Conservation (phyloP, 2,888 invertebrate genomes). For the Xestia rhomboidea region DNA sequence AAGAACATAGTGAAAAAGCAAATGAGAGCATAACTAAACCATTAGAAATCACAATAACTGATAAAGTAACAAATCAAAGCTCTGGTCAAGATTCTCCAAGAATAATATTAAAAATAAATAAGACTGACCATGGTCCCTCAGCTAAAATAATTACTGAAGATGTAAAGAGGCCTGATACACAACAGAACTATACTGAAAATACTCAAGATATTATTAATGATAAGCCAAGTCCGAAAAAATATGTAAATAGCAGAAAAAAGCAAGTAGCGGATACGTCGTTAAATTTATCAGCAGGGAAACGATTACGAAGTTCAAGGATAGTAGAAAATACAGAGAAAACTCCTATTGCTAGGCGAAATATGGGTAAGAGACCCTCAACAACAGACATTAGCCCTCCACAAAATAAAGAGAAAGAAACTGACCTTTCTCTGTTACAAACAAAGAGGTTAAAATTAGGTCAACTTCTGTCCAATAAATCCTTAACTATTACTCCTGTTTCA, state of each 20-base stretch:
- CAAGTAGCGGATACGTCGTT: constrained; percentile 72
- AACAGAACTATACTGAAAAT: constrained; percentile 76
- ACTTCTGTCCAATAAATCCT: constrained; percentile 83
- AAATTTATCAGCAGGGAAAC: constrained; percentile 81
- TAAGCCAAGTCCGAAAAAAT: constrained; percentile 77
- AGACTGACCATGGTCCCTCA: constrained; percentile 90
- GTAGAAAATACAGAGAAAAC: constrained; percentile 83
- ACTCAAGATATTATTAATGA: constrained; percentile 79
- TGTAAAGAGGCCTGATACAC: constrained; percentile 74
- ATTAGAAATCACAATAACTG: constrained; percentile 87
- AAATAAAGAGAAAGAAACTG: constrained; percentile 76
- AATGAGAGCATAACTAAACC: constrained; percentile 84
- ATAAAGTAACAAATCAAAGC: constrained; percentile 82
- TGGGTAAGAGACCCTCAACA: constrained; percentile 79
- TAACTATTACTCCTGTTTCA: constrained; percentile 82
- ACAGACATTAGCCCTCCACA: constrained; percentile 77
- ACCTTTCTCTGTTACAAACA: constrained; percentile 81
- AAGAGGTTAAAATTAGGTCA: constrained; percentile 87
- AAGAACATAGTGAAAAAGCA: constrained; percentile 76
- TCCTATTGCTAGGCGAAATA: constrained; percentile 73
- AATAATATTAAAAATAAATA: constrained; percentile 92
- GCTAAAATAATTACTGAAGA: constrained; percentile 89
- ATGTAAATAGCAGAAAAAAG: constrained; percentile 82
- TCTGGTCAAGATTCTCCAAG: constrained; percentile 90
- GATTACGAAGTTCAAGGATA: constrained; percentile 85